phyloP scores from a whole-genome alignment of 2,797 vertebrate species.

The Myiotriccus ornatus region DNA sequence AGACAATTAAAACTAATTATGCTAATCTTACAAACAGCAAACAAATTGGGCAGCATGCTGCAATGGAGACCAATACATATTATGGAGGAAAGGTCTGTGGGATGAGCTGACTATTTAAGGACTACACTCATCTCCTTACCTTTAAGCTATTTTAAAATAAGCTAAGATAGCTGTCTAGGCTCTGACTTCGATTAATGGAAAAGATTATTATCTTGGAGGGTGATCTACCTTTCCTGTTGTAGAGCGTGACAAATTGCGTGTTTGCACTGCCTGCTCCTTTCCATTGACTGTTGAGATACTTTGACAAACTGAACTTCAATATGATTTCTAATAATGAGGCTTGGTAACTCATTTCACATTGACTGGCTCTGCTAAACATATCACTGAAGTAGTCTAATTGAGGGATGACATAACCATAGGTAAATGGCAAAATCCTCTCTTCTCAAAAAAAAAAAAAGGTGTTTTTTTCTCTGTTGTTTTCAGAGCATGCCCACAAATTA shows the following conservation, averaged over 20 bases:
- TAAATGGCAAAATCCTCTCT: background rate
- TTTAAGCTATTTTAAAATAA: conserved; percentile 1
- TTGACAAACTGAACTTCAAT: background rate
- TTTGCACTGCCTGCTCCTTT: background rate
- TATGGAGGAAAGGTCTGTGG: background rate
- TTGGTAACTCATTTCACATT: background rate
- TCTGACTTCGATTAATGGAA: background rate
- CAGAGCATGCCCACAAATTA: background rate
- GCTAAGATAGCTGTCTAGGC: background rate
- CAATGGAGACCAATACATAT: background rate
- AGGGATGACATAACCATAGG: background rate
- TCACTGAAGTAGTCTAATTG: background rate
- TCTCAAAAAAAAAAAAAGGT: no score
- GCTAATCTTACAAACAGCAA: background rate
- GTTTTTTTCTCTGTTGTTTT: background rate
- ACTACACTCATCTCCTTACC: background rate
- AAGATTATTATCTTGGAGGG: background rate
- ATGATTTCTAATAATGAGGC: background rate
- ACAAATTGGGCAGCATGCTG: background rate
- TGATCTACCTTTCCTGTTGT: background rate
- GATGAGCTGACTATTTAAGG: background rate
- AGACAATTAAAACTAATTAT: background rate
- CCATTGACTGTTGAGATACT: background rate
- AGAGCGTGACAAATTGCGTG: background rate
- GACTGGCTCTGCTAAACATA: background rate